A percentile compares a stretch with the other conserved stretches of the same genome.
Conservation (phyloP, 2,113 vertebrate genomes). For the Nycticebus coucang region DNA sequence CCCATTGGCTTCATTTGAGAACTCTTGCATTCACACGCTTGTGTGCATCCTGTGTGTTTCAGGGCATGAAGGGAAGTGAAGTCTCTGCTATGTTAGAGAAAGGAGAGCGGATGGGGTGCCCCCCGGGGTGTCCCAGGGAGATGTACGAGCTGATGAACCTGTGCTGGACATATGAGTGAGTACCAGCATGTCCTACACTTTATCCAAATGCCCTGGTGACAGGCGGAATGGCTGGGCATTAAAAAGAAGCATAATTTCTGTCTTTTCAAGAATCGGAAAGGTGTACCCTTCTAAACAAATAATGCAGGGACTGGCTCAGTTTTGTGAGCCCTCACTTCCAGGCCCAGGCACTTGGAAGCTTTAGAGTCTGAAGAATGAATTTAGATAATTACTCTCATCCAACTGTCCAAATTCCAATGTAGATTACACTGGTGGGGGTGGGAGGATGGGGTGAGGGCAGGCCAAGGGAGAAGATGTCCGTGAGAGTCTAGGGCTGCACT, state of each 20-base stretch:
- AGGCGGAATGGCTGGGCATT: too few relatives aligned
- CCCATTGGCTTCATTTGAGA: not conserved
- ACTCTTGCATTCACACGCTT: not conserved
- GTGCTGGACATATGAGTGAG: constrained; percentile 98
- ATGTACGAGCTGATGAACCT: constrained; percentile 93
- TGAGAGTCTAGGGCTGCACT: not conserved
- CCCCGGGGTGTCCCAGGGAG: constrained; percentile 90
- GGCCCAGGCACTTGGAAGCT: not conserved
- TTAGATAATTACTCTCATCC: not conserved
- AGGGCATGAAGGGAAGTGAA: constrained; percentile 98
- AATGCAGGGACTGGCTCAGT: fast-evolving
- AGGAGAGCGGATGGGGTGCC: constrained; percentile 92
- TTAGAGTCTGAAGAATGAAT: not conserved
- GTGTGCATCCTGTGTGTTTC: not conserved
- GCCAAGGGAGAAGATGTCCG: not conserved
- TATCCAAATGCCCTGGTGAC: fast-evolving
- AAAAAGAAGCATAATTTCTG: not conserved
- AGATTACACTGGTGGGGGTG: too few relatives aligned
- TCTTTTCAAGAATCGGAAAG: not conserved
- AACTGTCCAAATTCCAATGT: not conserved
- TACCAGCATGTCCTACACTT: not conserved
- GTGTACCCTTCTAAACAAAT: not conserved
- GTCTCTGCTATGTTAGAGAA: constrained; percentile 95
- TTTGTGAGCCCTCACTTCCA: not conserved
- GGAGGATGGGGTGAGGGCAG: not conserved